Evolutionary conservation across 2,113 vertebrate genomes (phyloP).

Genomic region (Leptobrachium ailaonicum): DNA sequence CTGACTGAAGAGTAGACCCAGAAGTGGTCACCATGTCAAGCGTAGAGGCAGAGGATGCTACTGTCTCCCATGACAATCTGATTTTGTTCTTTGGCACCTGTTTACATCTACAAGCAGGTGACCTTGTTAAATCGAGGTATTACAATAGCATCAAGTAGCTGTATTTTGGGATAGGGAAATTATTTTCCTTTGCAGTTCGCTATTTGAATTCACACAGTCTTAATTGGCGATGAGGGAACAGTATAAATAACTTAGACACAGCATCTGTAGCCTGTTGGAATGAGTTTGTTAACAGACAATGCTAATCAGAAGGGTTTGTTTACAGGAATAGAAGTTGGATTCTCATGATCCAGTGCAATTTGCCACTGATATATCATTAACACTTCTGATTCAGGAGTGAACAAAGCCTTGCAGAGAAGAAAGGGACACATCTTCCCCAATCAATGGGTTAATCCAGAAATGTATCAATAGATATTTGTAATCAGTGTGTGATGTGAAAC

Average conservation of each 20-base stretch:
- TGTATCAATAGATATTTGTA: too few species aligned
- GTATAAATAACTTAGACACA: slow-evolving; percentile 48
- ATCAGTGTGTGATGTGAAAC: too few species aligned
- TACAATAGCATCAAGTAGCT: slow-evolving; percentile 12
- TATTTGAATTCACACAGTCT: slow-evolving; percentile 40
- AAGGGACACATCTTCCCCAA: too few species aligned
- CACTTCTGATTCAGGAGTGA: neutral
- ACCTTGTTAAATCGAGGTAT: neutral
- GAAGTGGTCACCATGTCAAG: too few species aligned
- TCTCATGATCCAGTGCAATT: slow-evolving; percentile 27
- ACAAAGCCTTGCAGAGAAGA: too few species aligned
- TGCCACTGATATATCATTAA: slow-evolving; percentile 39
- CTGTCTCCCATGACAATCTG: neutral
- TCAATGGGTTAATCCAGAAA: too few species aligned
- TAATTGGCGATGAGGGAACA: slow-evolving; percentile 11
- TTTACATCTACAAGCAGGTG: neutral
- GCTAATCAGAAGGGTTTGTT: slow-evolving; percentile 46
- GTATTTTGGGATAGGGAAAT: neutral
- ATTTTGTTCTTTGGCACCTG: neutral
- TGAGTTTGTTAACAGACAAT: slow-evolving; percentile 45
- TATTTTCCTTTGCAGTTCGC: slow-evolving; percentile 23
- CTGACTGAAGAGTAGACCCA: too few species aligned
- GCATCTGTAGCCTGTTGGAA: slow-evolving; percentile 42
- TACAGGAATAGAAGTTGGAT: slow-evolving; percentile 39
- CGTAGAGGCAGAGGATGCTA: too few species aligned